Base-by-base conservation (phyloP, 2,888 invertebrate species). In the Drosophila borealis region DNA sequence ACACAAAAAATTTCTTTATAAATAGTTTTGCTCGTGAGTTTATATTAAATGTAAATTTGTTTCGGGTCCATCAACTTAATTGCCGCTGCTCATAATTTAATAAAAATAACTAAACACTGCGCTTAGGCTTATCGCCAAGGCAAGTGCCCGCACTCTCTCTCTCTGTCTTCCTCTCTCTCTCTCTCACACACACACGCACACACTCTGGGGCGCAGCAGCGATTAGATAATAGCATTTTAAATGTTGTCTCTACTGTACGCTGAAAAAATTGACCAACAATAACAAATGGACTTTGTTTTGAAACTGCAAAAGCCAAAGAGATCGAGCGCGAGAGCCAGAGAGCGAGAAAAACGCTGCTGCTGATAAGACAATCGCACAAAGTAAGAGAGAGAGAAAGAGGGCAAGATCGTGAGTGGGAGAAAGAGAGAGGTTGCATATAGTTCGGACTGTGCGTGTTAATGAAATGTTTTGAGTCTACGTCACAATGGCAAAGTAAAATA, bases 201-300 rank as follows among this genome's bases (percentile, higher is more conserved):
- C 19, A 51, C 36, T 61, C 45, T 56, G 53, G 37, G 41, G 29
- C 42, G n/a, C 51, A 53, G 44, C 61, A 33, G 59, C 80, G 81
- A 82, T 82, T 85, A 82, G 81, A 82, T 82, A 82, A 82, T 85
- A 75, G 76, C 73, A 82, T 80, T 82, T 81, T 71, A 74, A 81
- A 81, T 66, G 72, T 75, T 85, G 81, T 85, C 83, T 81, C 81
- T 85, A 82, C 83, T 82, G 86, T 85, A 82, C 81, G 69, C 78
- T 65, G 70, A 71, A 68, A 76, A 33, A 80, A 21, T 85, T 76
- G 80, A 70, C 82, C 83, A 81, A 73, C 68, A 75, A 82, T 76
- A 75, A 82, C 61, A 70, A 82, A 70, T 85, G 86, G 86, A 82
- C 81, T 82, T 82, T 82, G 81, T 85, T 82, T 85, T 78, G 67